Evolutionary conservation across 2,888 invertebrate species (phyloP).

Genomic region (Saturnia pavonia): DNA sequence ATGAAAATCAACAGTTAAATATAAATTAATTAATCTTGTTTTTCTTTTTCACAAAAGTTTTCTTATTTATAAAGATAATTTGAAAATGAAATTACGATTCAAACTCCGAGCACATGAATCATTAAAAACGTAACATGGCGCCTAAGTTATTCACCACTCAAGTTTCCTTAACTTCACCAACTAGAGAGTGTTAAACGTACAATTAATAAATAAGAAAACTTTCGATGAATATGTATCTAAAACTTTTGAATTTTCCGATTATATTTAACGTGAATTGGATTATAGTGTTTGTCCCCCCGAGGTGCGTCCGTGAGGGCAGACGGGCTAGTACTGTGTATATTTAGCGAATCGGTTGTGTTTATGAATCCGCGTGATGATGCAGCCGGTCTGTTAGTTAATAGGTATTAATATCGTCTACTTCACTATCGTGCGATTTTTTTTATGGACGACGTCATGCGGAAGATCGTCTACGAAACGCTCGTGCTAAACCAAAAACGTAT

Average conservation of each 20-base stretch:
- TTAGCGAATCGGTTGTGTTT: not conserved
- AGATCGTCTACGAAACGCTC: too few species aligned
- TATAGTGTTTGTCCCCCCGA: not conserved
- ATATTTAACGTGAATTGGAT: not conserved
- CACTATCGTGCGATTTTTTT: slow-evolving; percentile 35
- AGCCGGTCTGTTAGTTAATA: slow-evolving; percentile 32
- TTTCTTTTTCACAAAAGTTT: too few species aligned
- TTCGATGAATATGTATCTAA: not conserved
- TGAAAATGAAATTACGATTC: too few species aligned
- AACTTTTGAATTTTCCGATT: not conserved
- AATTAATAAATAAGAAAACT: not conserved
- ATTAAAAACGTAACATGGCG: too few species aligned
- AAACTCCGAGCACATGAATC: too few species aligned
- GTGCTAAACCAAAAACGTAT: too few species aligned
- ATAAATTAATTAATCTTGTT: too few species aligned
- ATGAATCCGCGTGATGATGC: slow-evolving; percentile 18
- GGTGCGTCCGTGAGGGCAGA: slow-evolving; percentile 4
- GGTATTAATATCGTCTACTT: slow-evolving; percentile 69
- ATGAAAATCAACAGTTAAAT: too few species aligned
- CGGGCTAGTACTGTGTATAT: not conserved
- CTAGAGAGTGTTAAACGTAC: too few species aligned
- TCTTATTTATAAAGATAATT: too few species aligned
- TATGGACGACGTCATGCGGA: slow-evolving; percentile 26
- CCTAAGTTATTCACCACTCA: too few species aligned
- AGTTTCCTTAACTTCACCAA: too few species aligned